Conservation (phyloP, 2,888 invertebrate species). For the Zygaena filipendulae region DNA sequence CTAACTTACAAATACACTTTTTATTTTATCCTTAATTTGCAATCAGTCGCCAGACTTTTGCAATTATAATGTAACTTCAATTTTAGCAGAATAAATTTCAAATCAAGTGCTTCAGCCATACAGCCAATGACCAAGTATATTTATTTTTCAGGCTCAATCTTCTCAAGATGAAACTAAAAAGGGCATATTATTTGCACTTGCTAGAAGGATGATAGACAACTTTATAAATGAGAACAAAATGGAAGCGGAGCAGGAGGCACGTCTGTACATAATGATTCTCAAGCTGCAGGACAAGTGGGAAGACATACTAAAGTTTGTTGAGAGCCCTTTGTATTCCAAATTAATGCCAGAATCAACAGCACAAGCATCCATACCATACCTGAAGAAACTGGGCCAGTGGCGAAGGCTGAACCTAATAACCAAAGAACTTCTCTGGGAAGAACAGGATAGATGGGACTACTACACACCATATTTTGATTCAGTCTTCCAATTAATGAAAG, state of each 20-base stretch:
- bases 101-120: too few species aligned
- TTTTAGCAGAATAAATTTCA: too few species aligned
- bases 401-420: slow-evolving; percentile 77
- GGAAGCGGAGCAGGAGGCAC: slow-evolving; percentile 94
- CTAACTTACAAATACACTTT: too few species aligned
- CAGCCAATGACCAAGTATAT: too few species aligned
- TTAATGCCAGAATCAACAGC: slow-evolving; percentile 75
- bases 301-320: slow-evolving; percentile 84
- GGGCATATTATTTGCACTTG: slow-evolving; percentile 83
- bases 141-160: slow-evolving; percentile 56
- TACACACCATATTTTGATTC: slow-evolving; percentile 79
- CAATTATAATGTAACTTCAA: too few species aligned
- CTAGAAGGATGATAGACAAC: slow-evolving; percentile 94
- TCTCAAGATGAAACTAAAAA: slow-evolving; percentile 65
- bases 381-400: slow-evolving; percentile 80
- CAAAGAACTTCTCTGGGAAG: slow-evolving; percentile 78
- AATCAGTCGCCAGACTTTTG: too few species aligned
- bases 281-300: slow-evolving; percentile 82
- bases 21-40: too few species aligned
- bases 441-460: slow-evolving; percentile 79
- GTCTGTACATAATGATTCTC: slow-evolving; percentile 86
- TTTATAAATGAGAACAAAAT: slow-evolving; percentile 87
- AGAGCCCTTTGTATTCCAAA: slow-evolving; percentile 77
- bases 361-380: slow-evolving; percentile 78
- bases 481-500: slow-evolving; percentile 71